phyloP scores from a whole-genome alignment of 2,888 invertebrate species.

The Agriopis aurantiaria region DNA sequence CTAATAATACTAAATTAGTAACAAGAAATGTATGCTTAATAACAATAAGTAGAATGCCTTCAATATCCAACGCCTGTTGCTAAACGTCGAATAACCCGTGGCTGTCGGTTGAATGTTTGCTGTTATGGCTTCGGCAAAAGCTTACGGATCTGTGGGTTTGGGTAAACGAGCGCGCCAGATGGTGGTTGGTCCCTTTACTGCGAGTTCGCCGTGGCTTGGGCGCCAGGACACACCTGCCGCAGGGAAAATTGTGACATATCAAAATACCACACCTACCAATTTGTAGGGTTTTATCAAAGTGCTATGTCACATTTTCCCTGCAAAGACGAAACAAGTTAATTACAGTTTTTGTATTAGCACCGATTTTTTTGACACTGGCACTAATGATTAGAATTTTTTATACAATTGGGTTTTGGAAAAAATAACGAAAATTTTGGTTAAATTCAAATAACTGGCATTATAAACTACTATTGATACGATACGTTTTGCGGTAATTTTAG shows the following conservation, averaged over 20 bases:
- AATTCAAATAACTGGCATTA: not conserved
- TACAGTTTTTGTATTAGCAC: slow-evolving; percentile 20
- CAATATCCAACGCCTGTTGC: slow-evolving; percentile 18
- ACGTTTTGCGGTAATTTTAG: not conserved
- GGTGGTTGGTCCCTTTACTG: slow-evolving; percentile 64
- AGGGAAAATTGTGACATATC: slow-evolving; percentile 38
- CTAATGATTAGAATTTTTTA: slow-evolving; percentile 26
- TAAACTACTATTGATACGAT: no score
- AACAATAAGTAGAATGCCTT: slow-evolving; percentile 1
- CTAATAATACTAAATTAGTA: slow-evolving; percentile 22
- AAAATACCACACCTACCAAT: slow-evolving; percentile 15
- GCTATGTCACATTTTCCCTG: slow-evolving; percentile 19
- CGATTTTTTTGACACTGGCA: slow-evolving; percentile 37
- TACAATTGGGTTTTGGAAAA: slow-evolving; percentile 4
- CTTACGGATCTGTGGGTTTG: slow-evolving; percentile 48
- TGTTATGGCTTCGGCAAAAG: slow-evolving; percentile 25
- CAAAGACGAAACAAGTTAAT: slow-evolving; percentile 14
- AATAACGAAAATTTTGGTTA: slow-evolving; percentile 31
- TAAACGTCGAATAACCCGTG: slow-evolving; percentile 11
- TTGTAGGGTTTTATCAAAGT: slow-evolving; percentile 18
- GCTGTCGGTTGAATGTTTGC: slow-evolving; percentile 34
- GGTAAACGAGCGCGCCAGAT: slow-evolving; percentile 63
- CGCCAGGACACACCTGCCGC: slow-evolving; percentile 68
- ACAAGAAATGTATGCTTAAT: slow-evolving; percentile 1
- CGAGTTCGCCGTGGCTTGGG: slow-evolving; percentile 68